These are phyloP conservation scores for Morus bassanus DNA, from an alignment of 2,797 vertebrate genomes.

Conservation along the genomic window DNA sequence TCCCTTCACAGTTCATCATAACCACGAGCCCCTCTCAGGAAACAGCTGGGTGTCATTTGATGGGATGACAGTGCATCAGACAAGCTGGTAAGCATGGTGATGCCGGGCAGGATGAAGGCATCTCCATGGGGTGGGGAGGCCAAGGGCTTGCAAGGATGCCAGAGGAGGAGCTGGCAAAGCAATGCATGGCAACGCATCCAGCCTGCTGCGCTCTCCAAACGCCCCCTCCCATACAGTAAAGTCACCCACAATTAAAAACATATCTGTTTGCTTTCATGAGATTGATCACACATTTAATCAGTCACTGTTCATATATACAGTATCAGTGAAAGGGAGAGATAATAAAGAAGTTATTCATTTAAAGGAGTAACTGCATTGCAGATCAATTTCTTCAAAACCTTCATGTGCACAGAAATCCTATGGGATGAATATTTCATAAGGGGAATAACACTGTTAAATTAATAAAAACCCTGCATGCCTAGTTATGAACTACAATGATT, in stretches of 20 bases:
- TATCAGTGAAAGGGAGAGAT: constrained; percentile 51
- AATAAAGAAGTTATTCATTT: constrained; percentile 71
- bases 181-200: not conserved
- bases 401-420: constrained; percentile 69
- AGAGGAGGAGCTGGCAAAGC: not conserved
- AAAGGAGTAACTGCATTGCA: constrained; percentile 71
- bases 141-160: not conserved
- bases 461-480: constrained; percentile 65
- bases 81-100: not conserved
- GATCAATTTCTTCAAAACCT: constrained; percentile 72
- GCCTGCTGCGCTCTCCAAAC: not conserved
- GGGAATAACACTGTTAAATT: constrained; percentile 73
- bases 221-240: not conserved
- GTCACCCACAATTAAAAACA: constrained; percentile 45
- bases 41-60: not conserved
- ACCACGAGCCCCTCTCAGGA: not conserved
- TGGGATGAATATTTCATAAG: constrained; percentile 76
- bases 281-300: constrained; percentile 55
- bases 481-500: constrained; percentile 72
- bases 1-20: not conserved
- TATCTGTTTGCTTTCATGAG: constrained; percentile 50
- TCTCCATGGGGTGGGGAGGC: not conserved
- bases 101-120: not conserved
- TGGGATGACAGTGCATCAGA: not conserved
- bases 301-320: not conserved